Evolutionary conservation across 2,888 invertebrate genomes (phyloP), one percentile per base, ranked within the genome.

Genomic region (Nomada flava): DNA sequence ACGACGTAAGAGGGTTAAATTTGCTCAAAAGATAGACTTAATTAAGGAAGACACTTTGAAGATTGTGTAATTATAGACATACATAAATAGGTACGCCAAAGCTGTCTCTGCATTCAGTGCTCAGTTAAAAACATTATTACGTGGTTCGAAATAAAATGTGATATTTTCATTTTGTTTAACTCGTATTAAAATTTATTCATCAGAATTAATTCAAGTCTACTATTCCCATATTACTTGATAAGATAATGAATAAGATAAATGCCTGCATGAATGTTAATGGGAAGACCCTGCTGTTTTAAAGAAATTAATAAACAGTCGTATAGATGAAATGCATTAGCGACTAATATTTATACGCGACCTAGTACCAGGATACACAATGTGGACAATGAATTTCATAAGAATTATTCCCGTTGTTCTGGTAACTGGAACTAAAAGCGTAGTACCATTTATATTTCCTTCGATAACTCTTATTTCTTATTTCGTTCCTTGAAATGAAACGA

Each of bases 291-390:
- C 15, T 42, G 50, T 13, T 55, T 62, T 23, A 55, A 60, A 11
- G 55, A 53, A 42, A 44, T 52, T 60, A 60, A 75, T 81, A 68
- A 81, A 81, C 67, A 79, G 62, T 62, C 63, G 71, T 72, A 78
- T 76, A 69, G 78, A 85, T 83, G 79, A 78, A 82, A 83, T 83
- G 86, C 77, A 85, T 85, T 85, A 85, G 76, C 53, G 65, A 67
- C 29, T 65, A 68, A 81, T 67, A 65, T 80, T 63, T 60, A 59
- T 75, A 72, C 55, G 62, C 60, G n/a, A 57, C 64, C 59, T 52
- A 20, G 50, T 13, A 44, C 13, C 59, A 26, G 57, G 47, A 68
- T 65, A n/a, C 52, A 55, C 55, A 63, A 47, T 11, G 44, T 20
- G 47, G 15, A 18, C 29, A 67, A 18, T 69, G 57, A 52, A 65